Percentiles rank a stretch among this genome's conserved stretches.
Evolutionary conservation across 1,140 invertebrate species (phyloP).

Genomic region (Papilio polyxenes): DNA sequence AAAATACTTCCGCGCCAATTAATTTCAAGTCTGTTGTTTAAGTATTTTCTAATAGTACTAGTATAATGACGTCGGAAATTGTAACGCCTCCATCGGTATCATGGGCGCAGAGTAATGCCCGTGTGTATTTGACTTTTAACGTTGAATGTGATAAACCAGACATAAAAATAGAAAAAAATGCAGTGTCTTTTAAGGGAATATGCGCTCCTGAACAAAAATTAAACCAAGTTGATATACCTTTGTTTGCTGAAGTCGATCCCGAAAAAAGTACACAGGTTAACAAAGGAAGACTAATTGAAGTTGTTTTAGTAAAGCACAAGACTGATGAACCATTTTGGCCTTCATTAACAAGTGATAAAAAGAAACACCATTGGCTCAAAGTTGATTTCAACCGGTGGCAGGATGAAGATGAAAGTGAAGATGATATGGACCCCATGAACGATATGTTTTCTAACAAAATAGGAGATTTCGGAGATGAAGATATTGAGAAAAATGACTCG

Average conservation of each 20-base stretch:
- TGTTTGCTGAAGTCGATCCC: slow-evolving; percentile 91
- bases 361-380: slow-evolving; percentile 97
- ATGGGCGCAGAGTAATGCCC: slow-evolving; percentile 93
- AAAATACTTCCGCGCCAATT: not conserved
- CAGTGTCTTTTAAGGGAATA: slow-evolving; percentile 91
- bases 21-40: slow-evolving; percentile 10
- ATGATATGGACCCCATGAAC: slow-evolving; percentile 63
- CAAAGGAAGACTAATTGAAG: slow-evolving; percentile 88
- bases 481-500: slow-evolving; percentile 63
- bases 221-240: slow-evolving; percentile 92
- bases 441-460: slow-evolving; percentile 65
- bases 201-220: slow-evolving; percentile 92
- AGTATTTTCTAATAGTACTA: slow-evolving; percentile 46
- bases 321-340: slow-evolving; percentile 93
- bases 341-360: slow-evolving; percentile 91
- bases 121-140: slow-evolving; percentile 92
- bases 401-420: slow-evolving; percentile 87
- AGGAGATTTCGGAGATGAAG: slow-evolving; percentile 56
- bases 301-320: slow-evolving; percentile 87
- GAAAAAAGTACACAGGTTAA: slow-evolving; percentile 86
- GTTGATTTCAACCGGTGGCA: slow-evolving; percentile 98
- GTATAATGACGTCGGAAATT: slow-evolving; percentile 75
- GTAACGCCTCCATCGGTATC: slow-evolving; percentile 88
- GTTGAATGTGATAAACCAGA: slow-evolving; percentile 93
- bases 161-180: slow-evolving; percentile 87